Conservation (phyloP, 2,888 invertebrate species). For the Cryptus viduatorius region DNA sequence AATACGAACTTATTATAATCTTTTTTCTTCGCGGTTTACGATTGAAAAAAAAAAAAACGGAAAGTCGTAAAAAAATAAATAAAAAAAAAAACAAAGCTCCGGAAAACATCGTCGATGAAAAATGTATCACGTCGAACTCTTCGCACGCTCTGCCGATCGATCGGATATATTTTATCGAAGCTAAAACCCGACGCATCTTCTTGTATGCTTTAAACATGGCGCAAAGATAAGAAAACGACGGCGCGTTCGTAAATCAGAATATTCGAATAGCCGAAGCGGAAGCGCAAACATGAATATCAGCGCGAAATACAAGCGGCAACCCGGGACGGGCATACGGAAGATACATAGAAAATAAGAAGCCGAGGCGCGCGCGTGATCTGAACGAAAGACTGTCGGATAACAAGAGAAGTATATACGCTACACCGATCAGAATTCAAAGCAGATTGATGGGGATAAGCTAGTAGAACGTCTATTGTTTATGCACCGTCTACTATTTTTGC, state of each 20-base stretch:
- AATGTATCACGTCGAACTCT: background rate
- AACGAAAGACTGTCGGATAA: constrained; percentile 36
- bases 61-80: background rate
- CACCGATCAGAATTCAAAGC: constrained; percentile 59
- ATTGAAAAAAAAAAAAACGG: background rate
- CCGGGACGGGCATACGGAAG: constrained; percentile 27
- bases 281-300: constrained; percentile 59
- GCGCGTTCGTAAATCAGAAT: constrained; percentile 61
- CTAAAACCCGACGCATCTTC: constrained; percentile 15
- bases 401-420: constrained; percentile 35
- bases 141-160: background rate
- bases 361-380: constrained; percentile 41
- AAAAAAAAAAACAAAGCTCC: background rate
- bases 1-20: constrained; percentile 3
- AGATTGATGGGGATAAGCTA: constrained; percentile 63
- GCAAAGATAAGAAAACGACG: constrained; percentile 44
- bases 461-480: constrained; percentile 49
- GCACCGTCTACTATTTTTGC: constrained; percentile 39
- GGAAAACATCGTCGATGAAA: background rate
- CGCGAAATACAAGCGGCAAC: constrained; percentile 50
- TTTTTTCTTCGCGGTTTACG: background rate
- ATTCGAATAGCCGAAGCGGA: constrained; percentile 48
- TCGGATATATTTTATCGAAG: background rate
- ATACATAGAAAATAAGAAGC: constrained; percentile 55
- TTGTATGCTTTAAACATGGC: background rate